These are phyloP conservation scores for Drosophila flavopinicola DNA, from an alignment of 2,888 invertebrate species.

Conservation along the genomic window DNA sequence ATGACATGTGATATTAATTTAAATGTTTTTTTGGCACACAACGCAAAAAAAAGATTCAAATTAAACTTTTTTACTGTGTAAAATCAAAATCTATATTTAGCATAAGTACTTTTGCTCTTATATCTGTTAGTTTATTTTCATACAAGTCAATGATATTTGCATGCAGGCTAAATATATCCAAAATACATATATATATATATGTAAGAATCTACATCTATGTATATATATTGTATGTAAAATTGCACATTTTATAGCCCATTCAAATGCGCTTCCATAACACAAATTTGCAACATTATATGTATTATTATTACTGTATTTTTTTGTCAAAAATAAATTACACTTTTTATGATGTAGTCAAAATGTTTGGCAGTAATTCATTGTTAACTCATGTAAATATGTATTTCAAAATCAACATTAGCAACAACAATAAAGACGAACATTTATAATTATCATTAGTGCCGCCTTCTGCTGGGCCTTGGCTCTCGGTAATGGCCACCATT, in stretches of 20 bases:
- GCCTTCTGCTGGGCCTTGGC: conserved; percentile 53
- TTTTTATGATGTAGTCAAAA: conserved; percentile 21
- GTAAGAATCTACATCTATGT: not conserved
- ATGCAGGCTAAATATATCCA: too few species aligned
- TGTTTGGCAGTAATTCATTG: conserved; percentile 30
- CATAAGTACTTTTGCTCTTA: too few species aligned
- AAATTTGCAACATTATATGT: conserved; percentile 21
- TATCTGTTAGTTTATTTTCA: too few species aligned
- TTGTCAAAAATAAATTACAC: conserved; percentile 24
- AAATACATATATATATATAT: too few species aligned
- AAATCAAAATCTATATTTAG: too few species aligned
- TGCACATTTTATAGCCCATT: conserved; percentile 6
- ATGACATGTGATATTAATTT: too few species aligned
- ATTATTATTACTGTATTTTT: conserved; percentile 2
- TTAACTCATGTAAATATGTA: conserved; percentile 27
- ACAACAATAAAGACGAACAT: conserved; percentile 31
- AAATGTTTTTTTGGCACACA: too few species aligned
- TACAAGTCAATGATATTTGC: too few species aligned
- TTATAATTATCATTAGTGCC: conserved; percentile 54
- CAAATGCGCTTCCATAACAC: not conserved
- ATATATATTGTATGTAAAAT: conserved; percentile 4
- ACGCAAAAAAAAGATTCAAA: too few species aligned
- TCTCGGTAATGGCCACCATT: conserved; percentile 44
- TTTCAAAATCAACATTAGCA: conserved; percentile 1
- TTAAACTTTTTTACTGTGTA: too few species aligned